Base-by-base conservation (phyloP, 1,140 invertebrate species). In the Drosophila hydei region DNA sequence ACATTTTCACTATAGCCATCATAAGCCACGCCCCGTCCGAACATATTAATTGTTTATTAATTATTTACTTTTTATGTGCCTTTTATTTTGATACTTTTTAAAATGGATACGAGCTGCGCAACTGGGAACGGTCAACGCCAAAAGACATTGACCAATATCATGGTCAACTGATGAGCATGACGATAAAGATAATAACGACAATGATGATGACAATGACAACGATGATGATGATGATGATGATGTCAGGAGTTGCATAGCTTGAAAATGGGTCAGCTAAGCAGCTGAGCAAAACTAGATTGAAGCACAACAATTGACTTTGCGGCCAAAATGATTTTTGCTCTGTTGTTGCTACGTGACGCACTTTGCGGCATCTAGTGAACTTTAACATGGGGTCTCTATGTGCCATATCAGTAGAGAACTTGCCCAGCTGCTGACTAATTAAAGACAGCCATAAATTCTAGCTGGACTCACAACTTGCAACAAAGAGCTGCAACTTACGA, bases 231-330 rank as follows among this genome's bases (percentile, higher is more conserved):
- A 74, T 59, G 55, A 70, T 61, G 21, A 50, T 42, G 63, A 19
- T 58, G 42, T 27, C 30, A 47, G 40, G 30, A 36, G 47, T 30
- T 59, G 43, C 21, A 38, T 27, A 56, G 18, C 25, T 18, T n/a
- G 11, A 62, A 81, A 75, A 83, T 84, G 76, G 80, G 80, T 85
- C 76, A 85, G 69, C 58, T 36, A 40, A 63, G 67, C 55, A 60
- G 65, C 62, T 68, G 58, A 62, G 33, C 50, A 4, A 21, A 25
- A 25, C n/a, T 4, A 75, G 71, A 72, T 84, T 84, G 79, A 84
- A 83, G 72, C 69, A 70, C 72, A 52, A 52, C 60, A 69, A 62
- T 70, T 74, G 72, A 42, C n/a, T n/a, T n/a, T n/a, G n/a, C n/a
- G n/a, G n/a, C n/a, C n/a, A n/a, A n/a, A 45, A 63, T 2, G 27